phyloP scores from a whole-genome alignment of 2,888 invertebrate species.

The Pristionchus japonicus region DNA sequence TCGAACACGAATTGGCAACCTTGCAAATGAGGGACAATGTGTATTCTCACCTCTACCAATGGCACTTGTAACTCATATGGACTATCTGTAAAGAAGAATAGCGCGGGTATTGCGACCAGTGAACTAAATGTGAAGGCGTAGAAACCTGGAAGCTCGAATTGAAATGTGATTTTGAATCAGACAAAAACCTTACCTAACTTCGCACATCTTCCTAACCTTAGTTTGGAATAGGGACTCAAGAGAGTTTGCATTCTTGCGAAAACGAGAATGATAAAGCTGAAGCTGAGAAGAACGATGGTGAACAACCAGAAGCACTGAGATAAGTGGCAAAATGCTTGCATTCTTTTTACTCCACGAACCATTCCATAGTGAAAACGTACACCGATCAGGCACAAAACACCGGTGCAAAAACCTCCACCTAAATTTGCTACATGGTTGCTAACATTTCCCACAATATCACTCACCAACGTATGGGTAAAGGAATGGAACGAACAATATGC shows the following conservation, averaged over 20 bases:
- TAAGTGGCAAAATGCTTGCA: not conserved
- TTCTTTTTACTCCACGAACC: not conserved
- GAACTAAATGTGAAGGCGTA: not conserved
- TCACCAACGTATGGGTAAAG: not conserved
- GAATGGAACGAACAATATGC: not conserved
- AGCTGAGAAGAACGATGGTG: not conserved
- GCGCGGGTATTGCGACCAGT: not conserved
- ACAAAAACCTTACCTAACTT: not conserved
- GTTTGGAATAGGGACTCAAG: not conserved
- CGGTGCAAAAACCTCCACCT: not conserved
- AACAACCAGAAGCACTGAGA: not conserved
- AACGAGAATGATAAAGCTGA: not conserved
- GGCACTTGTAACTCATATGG: not conserved
- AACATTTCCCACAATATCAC: no score
- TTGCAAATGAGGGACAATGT: not conserved
- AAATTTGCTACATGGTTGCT: not conserved
- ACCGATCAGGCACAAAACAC: not conserved
- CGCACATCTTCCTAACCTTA: not conserved
- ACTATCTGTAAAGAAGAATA: not conserved
- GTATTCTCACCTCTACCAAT: not conserved
- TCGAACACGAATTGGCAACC: no score
- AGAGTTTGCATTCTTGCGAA: not conserved
- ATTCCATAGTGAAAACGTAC: not conserved
- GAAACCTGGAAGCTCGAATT: not conserved
- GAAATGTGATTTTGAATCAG: not conserved